Base-by-base conservation (phyloP, 2,113 vertebrate species). In the Gadus macrocephalus region DNA sequence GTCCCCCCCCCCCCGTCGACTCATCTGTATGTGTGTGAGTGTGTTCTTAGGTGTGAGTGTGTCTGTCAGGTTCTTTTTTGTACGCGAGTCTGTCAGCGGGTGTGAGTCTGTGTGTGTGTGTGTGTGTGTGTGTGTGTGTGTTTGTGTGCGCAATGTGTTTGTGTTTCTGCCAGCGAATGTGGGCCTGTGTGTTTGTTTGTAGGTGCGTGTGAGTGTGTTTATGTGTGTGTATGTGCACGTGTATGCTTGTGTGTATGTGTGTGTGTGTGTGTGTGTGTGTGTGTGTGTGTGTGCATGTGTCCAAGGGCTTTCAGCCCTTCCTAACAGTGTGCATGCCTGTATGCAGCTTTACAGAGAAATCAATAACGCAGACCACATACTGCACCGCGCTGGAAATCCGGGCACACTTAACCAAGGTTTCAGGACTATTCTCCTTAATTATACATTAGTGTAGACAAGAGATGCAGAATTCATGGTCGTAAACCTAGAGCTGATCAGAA, bases 321-420 rank as follows among this genome's bases (percentile, higher is more conserved):
- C 70, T 28, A 59, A 59, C 67, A 16, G n/a, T 76, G 60, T 63
- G 22, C 60, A 20, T 14, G 60, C 60, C 19, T 31, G 66, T 76
- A 70, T 61, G 66, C 62, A 25, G 67, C n/a, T 20, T 20, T 67
- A 71, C 27, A 63, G 20, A 65, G 73, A 79, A 82, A 85, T 86
- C 85, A 81, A 89, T 86, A 83, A 79, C 80, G 55, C 55, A 58
- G 55, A 58, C 77, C 76, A 68, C 79, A 81, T 73, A 69, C 66
- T 27, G 77, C 64, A 68, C 70, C 62, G 12, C 16, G 68, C 2
- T 53, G 53, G 19, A 72, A 68, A 25, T 22, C 5, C 16, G 82
- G 81, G 90, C 60, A 78, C 60, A 78, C 3, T 58, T 58, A 58
- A 17, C 15, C 55, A 58, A 17, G 15, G 14, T n/a, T 58, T 58